Conservation (phyloP, 2,888 invertebrate species). For the Spilosoma lubricipeda region DNA sequence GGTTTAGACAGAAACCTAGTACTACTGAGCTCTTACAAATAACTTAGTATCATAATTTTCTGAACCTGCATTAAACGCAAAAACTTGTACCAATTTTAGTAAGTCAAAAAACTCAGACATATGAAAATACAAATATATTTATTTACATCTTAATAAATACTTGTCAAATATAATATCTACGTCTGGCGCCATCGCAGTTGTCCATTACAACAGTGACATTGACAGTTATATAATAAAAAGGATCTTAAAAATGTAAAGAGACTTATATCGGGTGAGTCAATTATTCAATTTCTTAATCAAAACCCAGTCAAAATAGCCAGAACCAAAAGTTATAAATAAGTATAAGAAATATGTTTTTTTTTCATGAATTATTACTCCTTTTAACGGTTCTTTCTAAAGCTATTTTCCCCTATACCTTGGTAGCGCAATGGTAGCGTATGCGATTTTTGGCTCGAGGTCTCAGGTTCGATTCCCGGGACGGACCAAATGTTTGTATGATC, state of each 20-base stretch:
- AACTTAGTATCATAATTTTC: not conserved
- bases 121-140: conserved; percentile 1
- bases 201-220: conserved; percentile 22
- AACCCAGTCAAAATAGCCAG: not conserved
- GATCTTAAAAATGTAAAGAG: conserved; percentile 14
- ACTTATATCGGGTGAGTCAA: not conserved
- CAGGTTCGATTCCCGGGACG: no score
- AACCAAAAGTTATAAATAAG: not conserved
- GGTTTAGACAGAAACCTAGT: no score
- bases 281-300: not conserved
- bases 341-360: no score
- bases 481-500: no score
- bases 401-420: no score
- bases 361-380: no score
- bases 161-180: conserved; percentile 12
- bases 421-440: no score
- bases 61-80: not conserved
- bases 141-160: conserved; percentile 11
- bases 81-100: not conserved
- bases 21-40: not conserved
- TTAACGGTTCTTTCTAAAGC: no score
- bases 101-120: not conserved
- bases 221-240: conserved; percentile 40
- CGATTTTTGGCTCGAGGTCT: no score
- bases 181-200: not conserved